Evolutionary conservation across 1,140 invertebrate genomes (phyloP).

Genomic region (Bombyx mandarina): DNA sequence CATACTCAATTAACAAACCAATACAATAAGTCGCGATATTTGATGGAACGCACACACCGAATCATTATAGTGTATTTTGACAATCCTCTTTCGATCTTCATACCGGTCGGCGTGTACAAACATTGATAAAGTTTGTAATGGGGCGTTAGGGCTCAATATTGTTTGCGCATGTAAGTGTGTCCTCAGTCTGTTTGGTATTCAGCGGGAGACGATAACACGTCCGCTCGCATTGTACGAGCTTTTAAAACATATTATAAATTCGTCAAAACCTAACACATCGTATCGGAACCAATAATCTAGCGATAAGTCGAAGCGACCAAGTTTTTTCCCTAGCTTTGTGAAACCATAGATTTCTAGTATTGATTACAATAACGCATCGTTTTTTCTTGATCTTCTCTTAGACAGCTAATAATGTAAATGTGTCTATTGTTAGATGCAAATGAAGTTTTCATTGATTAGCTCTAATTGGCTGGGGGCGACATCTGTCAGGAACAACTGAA

Average conservation of each 20-base stretch:
- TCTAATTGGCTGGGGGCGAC: slow-evolving; percentile 31
- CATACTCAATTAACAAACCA: slow-evolving; percentile 72
- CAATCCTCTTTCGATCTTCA: slow-evolving; percentile 35
- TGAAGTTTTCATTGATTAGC: slow-evolving; percentile 33
- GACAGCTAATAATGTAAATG: slow-evolving; percentile 32
- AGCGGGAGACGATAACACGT: slow-evolving; percentile 40
- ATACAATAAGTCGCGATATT: slow-evolving; percentile 57
- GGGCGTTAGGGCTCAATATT: slow-evolving; percentile 28
- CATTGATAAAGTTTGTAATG: slow-evolving; percentile 15
- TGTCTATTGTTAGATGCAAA: slow-evolving; percentile 34
- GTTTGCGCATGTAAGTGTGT: slow-evolving; percentile 13
- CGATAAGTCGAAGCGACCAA: slow-evolving; percentile 15
- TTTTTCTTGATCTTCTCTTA: slow-evolving; percentile 31
- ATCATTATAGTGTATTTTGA: slow-evolving; percentile 38
- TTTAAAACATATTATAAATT: slow-evolving; percentile 56
- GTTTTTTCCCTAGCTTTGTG: slow-evolving; percentile 33
- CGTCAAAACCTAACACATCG: slow-evolving; percentile 41
- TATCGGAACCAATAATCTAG: slow-evolving; percentile 42
- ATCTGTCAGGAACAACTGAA: slow-evolving; percentile 44
- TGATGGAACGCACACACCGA: slow-evolving; percentile 29
- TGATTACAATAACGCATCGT: slow-evolving; percentile 43
- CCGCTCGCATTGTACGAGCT: slow-evolving; percentile 43
- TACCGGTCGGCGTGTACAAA: slow-evolving; percentile 19
- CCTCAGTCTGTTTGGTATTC: slow-evolving; percentile 46
- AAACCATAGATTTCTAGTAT: slow-evolving; percentile 62